Conservation (phyloP, 2,797 vertebrate species). For the Chanos chanos region DNA sequence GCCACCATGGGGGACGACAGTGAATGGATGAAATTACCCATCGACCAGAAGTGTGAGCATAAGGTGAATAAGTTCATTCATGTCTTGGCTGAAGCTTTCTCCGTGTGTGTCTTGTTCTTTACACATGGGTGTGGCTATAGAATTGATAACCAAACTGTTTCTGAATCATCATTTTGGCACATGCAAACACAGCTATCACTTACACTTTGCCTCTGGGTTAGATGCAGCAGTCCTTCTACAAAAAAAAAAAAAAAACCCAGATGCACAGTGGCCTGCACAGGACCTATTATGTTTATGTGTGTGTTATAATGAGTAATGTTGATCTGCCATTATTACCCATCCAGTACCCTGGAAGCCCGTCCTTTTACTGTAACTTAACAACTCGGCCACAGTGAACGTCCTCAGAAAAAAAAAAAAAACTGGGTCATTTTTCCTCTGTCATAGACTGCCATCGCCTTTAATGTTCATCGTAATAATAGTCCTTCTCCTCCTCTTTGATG, state of each 20-base stretch:
- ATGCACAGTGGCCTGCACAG: too few species aligned
- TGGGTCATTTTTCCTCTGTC: neutral
- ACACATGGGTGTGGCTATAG: neutral
- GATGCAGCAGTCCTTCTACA: too few species aligned
- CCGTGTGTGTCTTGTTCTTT: conserved; percentile 3
- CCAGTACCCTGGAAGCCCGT: too few species aligned
- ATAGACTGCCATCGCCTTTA: neutral
- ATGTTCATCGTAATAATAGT: neutral
- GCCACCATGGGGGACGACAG: conserved; percentile 91
- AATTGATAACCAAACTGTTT: neutral
- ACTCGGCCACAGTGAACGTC: too few species aligned
- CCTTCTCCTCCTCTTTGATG: neutral
- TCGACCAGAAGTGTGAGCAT: conserved; percentile 98
- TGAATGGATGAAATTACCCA: conserved; percentile 95
- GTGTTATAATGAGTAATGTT: too few species aligned
- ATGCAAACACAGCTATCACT: neutral
- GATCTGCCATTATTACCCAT: too few species aligned
- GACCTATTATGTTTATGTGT: too few species aligned
- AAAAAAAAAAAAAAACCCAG: too few species aligned
- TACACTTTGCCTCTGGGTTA: neutral
- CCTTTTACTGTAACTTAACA: too few species aligned
- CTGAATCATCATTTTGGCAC: conserved; percentile 7
- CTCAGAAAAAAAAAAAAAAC: too few species aligned
- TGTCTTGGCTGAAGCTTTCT: too few species aligned
- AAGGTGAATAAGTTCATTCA: conserved; percentile 80